These are phyloP conservation scores for Hydropotes inermis DNA, from an alignment of 2,113 vertebrate species.

Conservation along the genomic window DNA sequence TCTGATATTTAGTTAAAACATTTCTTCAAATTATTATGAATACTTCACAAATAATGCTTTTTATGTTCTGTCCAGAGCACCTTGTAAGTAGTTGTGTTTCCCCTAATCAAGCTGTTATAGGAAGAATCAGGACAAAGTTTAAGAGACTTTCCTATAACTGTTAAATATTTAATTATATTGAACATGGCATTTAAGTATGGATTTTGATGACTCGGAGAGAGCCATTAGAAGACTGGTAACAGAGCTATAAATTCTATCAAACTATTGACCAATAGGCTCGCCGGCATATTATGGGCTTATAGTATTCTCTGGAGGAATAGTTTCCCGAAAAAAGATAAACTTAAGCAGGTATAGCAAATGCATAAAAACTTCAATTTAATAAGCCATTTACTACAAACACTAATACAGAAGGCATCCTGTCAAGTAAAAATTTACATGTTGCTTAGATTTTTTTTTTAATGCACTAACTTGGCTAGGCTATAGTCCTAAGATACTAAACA, in stretches of 20 bases:
- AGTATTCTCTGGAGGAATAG: background rate
- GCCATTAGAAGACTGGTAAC: conserved; percentile 57
- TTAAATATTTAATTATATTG: conserved; percentile 74
- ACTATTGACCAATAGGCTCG: conserved; percentile 50
- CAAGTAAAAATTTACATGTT: background rate
- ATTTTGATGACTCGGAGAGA: conserved; percentile 62
- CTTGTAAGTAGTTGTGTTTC: background rate
- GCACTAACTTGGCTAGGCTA: background rate
- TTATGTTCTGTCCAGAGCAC: background rate
- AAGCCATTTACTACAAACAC: background rate
- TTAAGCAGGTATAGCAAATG: background rate
- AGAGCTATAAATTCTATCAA: conserved; percentile 61
- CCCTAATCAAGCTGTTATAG: background rate
- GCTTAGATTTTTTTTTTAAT: background rate
- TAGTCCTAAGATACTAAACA: background rate
- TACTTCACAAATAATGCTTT: background rate
- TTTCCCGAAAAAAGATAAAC: conserved; percentile 43
- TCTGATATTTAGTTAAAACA: background rate
- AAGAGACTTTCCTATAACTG: conserved; percentile 58
- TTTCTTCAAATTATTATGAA: conserved; percentile 18
- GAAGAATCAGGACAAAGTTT: conserved; percentile 30
- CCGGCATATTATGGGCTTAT: background rate
- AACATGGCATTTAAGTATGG: conserved; percentile 59
- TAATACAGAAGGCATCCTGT: background rate
- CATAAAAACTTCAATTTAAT: background rate